Conservation (phyloP, 2,797 vertebrate species). For the Cossypha polioptera region DNA sequence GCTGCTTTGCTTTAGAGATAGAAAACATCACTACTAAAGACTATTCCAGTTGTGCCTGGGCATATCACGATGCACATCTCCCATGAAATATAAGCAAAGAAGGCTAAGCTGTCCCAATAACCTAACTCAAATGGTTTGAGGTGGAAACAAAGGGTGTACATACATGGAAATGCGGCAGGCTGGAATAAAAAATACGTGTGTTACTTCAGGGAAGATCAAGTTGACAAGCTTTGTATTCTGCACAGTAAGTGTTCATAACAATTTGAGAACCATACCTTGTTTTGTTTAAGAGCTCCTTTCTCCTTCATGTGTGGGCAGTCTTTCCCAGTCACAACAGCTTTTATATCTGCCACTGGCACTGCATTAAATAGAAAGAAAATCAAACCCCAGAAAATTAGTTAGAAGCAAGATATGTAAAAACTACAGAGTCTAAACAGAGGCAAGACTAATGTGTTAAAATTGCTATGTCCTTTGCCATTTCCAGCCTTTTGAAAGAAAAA, state of each 20-base stretch:
- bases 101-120: not conserved
- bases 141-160: not conserved
- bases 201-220: not conserved
- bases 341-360: slow-evolving; percentile 99
- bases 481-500: not conserved
- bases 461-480: not conserved
- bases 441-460: not conserved
- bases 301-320: slow-evolving; percentile 99
- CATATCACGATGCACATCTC: not conserved
- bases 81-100: not conserved
- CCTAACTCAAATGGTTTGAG: not conserved
- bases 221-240: not conserved
- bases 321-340: slow-evolving; percentile 98
- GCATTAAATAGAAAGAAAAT: slow-evolving; percentile 47
- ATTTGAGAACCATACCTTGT: slow-evolving; percentile 84
- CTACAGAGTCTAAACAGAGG: not conserved
- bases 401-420: not conserved
- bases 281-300: slow-evolving; percentile 98
- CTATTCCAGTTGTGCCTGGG: not conserved
- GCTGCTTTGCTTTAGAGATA: not conserved
- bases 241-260: not conserved
- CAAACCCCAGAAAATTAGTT: slow-evolving; percentile 33
- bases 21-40: not conserved
- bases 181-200: not conserved
- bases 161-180: not conserved